Conservation (phyloP, 2,888 invertebrate species). For the Archips xylosteana region DNA sequence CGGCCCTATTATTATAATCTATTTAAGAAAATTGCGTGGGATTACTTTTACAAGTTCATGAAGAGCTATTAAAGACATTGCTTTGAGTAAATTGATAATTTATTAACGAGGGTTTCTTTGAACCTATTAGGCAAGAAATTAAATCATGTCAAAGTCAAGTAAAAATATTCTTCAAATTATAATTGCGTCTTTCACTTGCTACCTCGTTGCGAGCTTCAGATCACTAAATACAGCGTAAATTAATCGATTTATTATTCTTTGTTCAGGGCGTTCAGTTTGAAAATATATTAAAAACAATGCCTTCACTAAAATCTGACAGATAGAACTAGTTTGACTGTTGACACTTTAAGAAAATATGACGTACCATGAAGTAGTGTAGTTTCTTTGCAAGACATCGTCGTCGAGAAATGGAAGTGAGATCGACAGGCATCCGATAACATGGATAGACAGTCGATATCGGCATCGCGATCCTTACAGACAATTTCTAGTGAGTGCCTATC, state of each 20-base stretch:
- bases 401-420: not conserved
- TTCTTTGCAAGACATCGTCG: not conserved
- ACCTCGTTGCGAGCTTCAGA: not conserved
- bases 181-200: not conserved
- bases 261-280: no score
- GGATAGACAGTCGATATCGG: constrained; percentile 4
- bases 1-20: not conserved
- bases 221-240: not conserved
- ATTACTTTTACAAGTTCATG: not conserved
- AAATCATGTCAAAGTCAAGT: constrained; percentile 2
- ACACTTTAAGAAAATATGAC: not conserved
- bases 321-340: not conserved
- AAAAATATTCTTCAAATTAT: not conserved
- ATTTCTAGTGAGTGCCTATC: not conserved
- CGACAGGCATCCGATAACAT: not conserved
- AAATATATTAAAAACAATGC: no score
- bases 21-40: not conserved
- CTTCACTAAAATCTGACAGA: not conserved
- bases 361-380: not conserved
- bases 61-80: not conserved
- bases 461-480: not conserved
- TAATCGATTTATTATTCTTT: not conserved
- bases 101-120: constrained; percentile 4
- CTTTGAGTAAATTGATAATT: constrained; percentile 2
- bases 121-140: constrained; percentile 4